Percentiles rank a stretch among this genome's conserved stretches.
Evolutionary conservation across 2,113 vertebrate species (phyloP).

Genomic region (Trichomycterus rosablanca): DNA sequence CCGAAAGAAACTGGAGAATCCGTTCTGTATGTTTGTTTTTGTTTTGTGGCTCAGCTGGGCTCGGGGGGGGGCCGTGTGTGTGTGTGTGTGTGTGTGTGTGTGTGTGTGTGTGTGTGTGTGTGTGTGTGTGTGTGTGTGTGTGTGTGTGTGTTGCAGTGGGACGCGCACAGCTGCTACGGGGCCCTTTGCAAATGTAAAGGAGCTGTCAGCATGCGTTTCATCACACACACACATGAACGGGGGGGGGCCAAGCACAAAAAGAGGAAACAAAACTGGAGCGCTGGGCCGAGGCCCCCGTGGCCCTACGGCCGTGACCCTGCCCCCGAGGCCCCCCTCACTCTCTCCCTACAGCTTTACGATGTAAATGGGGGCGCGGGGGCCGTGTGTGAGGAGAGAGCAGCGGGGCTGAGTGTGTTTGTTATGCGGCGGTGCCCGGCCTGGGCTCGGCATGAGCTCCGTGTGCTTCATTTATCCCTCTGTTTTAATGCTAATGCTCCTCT

Average conservation of each 20-base stretch:
- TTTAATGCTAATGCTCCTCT: slow-evolving; percentile 30
- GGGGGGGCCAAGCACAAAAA: slow-evolving; percentile 86
- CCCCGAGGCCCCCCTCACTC: slow-evolving; percentile 36
- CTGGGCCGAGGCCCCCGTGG: slow-evolving; percentile 52
- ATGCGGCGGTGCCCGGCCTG: slow-evolving; percentile 26
- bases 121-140: too few relatives aligned
- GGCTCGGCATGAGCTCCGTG: slow-evolving; percentile 15
- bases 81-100: too few relatives aligned
- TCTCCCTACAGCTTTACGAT: slow-evolving; percentile 78
- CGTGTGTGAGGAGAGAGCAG: slow-evolving; percentile 59
- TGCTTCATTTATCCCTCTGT: slow-evolving; percentile 34
- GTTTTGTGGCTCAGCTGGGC: too few relatives aligned
- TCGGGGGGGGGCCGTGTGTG: too few relatives aligned
- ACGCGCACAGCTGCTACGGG: slow-evolving; percentile 98
- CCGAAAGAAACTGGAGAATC: too few relatives aligned
- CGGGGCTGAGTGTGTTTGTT: slow-evolving; percentile 45
- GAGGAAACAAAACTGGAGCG: slow-evolving; percentile 70
- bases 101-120: too few relatives aligned
- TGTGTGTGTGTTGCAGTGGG: slow-evolving; percentile 66
- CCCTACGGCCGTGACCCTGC: slow-evolving; percentile 48
- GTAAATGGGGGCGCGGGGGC: slow-evolving; percentile 65
- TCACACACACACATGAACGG: slow-evolving; percentile 87
- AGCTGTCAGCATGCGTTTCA: slow-evolving; percentile 99
- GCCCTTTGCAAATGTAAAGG: slow-evolving; percentile 99
- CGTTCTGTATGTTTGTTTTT: too few relatives aligned